Evolutionary conservation across 2,113 vertebrate genomes (phyloP), one percentile per base, ranked within the genome.

Genomic region (Lophius piscatorius): DNA sequence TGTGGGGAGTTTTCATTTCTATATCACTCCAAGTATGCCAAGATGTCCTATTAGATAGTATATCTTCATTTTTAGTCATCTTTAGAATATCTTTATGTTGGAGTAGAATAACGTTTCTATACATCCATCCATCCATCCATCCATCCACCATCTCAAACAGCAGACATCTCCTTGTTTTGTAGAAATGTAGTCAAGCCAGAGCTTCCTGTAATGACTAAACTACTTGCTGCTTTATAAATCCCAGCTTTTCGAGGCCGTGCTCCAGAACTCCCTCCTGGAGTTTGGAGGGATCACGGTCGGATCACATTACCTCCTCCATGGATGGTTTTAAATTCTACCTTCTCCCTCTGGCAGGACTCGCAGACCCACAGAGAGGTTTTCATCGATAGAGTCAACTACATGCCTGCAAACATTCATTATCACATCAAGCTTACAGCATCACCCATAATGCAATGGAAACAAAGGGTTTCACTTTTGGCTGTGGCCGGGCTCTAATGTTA

Each of bases 211-310:
- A 39, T 14, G 1, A 20, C 58, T 41, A 23, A 68, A 63, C 17
- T 41, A 21, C 4, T 47, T 16, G 18, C 9, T 57, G 36, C 65
- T 69, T 28, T 34, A 38, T 24, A 36, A 64, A 61, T 56, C 31
- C 35, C 33, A 38, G 10, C 1, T 21, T 54, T 51, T 23, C 38
- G 13, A 64, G 48, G 4, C 47, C 0, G 2, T 41, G 46, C 64
- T 33, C 23, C 39, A 44, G 12, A 48, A 22, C 23, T 64, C 23
- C 28, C 54, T 59, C 33, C 29, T 47, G 45, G n/a, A 14, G 9
- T 12, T 31, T 12, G 24, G 20, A 17, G 26, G 26, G 36, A 73
- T 78, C 46, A 34, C 18, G 42, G 33, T 9, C 11, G 17, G 24
- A 35, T 67, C 22, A 31, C 39, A 28, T 67, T 24, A 44, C 24